Conservation (phyloP, 2,113 vertebrate genomes). For the Lagenorhynchus albirostris region DNA sequence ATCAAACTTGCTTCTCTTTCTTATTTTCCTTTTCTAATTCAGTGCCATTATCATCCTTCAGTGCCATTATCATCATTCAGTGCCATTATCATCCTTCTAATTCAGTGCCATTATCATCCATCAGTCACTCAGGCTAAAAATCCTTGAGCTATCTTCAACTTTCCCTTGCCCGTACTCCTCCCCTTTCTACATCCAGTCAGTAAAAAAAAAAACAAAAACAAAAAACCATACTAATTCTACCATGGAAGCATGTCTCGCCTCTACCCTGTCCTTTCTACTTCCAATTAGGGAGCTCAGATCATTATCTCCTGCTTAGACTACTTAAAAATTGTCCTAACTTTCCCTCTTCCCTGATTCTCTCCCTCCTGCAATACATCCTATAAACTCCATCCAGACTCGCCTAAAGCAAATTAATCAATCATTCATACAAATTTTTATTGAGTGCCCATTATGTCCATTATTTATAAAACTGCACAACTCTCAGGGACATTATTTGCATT, state of each 20-base stretch:
- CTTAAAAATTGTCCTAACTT: background rate
- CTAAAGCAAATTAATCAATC: background rate
- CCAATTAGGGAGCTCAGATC: background rate
- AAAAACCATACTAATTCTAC: background rate
- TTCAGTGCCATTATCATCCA: background rate
- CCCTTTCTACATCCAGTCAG: background rate
- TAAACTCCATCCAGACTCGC: background rate
- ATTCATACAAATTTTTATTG: background rate
- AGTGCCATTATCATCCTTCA: background rate
- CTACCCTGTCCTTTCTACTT: background rate
- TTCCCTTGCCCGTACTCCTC: background rate
- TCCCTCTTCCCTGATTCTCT: background rate
- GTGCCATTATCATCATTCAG: background rate
- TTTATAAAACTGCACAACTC: background rate
- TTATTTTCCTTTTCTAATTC: background rate
- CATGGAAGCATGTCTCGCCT: background rate
- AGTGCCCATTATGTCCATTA: background rate
- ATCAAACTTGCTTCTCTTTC: background rate
- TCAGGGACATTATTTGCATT: background rate
- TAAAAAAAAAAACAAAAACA: background rate
- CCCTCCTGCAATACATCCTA: background rate
- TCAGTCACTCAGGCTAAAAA: background rate
- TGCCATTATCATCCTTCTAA: background rate
- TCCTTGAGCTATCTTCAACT: background rate
- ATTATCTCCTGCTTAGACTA: background rate